Evolutionary conservation across 2,888 invertebrate species (phyloP).

Genomic region (Allophyes oxyacanthae): DNA sequence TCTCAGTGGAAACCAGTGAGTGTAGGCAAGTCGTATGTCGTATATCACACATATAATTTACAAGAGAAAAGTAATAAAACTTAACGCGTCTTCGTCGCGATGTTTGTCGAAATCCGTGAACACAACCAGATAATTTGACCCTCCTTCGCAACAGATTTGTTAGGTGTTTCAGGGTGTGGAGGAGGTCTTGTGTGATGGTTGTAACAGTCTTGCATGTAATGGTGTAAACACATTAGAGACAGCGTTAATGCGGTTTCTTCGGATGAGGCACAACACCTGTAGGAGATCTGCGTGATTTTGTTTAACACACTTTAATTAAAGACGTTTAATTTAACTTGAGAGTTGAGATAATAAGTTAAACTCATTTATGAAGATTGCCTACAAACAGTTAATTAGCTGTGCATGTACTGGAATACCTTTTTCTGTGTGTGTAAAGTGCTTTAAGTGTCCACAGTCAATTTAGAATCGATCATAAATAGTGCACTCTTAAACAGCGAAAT

Average conservation of each 20-base stretch:
- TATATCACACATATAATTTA: constrained; percentile 84
- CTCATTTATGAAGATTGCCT: constrained; percentile 20
- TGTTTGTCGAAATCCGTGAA: constrained; percentile 83
- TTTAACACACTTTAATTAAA: constrained; percentile 56
- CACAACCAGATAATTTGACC: constrained; percentile 70
- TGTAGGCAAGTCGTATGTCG: constrained; percentile 62
- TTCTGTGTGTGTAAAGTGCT: too few species aligned
- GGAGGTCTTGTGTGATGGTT: constrained; percentile 66
- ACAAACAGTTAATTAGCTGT: constrained; percentile 20
- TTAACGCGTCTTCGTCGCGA: constrained; percentile 79
- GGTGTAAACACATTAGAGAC: constrained; percentile 84
- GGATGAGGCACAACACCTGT: constrained; percentile 80
- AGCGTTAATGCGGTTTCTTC: constrained; percentile 68
- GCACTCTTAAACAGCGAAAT: too few species aligned
- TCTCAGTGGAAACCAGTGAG: constrained; percentile 65
- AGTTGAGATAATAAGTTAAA: constrained; percentile 19
- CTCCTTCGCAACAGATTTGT: constrained; percentile 19
- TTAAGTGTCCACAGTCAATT: too few species aligned
- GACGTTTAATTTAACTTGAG: constrained; percentile 17
- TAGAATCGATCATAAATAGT: too few species aligned
- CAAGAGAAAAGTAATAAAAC: constrained; percentile 85
- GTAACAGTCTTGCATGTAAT: constrained; percentile 75
- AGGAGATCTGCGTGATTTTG: constrained; percentile 51
- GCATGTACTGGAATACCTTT: too few species aligned
- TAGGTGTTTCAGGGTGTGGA: constrained; percentile 36